Conservation (phyloP, 2,888 invertebrate genomes). For the Agapetus fuscipes region DNA sequence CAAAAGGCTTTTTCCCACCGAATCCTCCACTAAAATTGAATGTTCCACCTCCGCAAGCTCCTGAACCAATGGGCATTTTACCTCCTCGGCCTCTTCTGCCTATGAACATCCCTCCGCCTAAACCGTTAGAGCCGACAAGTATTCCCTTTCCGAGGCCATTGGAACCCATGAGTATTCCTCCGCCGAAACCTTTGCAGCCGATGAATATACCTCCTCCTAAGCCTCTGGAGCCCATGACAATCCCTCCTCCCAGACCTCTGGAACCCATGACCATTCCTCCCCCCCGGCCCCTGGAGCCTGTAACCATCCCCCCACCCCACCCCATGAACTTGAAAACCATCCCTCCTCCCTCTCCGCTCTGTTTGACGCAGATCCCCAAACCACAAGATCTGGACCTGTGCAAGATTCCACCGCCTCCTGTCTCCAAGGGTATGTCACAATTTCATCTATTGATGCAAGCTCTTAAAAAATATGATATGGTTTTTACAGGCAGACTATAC, state of each 20-base stretch:
- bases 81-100: constrained; percentile 17
- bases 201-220: constrained; percentile 23
- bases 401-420: constrained; percentile 41
- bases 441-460: too few species aligned
- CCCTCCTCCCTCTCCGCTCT: constrained; percentile 50
- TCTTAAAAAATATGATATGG: too few species aligned
- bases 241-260: constrained; percentile 21
- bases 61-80: neutral
- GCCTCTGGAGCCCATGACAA: constrained; percentile 21
- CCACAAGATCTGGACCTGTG: constrained; percentile 51
- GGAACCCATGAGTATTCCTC: constrained; percentile 26
- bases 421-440: constrained; percentile 7
- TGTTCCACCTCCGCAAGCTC: neutral
- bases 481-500: too few species aligned
- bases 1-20: too few species aligned
- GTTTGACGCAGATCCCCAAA: constrained; percentile 50
- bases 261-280: constrained; percentile 28
- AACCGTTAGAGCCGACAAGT: neutral
- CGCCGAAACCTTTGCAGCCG: constrained; percentile 29
- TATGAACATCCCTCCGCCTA: constrained; percentile 27
- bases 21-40: constrained; percentile 2
- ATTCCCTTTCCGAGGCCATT: constrained; percentile 27
- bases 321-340: constrained; percentile 53
- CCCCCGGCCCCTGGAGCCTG: constrained; percentile 20
- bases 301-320: constrained; percentile 35